Percentiles rank a stretch among this genome's conserved stretches.
These are phyloP conservation scores for Procambarus virginalis DNA, from an alignment of 1,140 invertebrate genomes.

Conservation along the genomic window DNA sequence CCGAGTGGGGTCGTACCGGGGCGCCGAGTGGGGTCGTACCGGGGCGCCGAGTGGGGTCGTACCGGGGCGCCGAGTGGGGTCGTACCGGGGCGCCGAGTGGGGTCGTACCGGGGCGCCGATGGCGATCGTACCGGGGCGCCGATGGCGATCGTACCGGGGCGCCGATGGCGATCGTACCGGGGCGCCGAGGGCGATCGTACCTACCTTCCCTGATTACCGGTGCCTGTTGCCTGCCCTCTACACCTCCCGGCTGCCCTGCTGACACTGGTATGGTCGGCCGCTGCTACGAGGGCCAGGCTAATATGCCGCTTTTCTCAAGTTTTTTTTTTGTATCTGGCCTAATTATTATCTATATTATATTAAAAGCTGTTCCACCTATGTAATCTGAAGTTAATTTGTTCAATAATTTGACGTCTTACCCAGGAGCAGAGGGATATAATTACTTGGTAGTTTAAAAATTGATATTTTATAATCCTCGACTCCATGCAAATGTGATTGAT, in stretches of 20 bases:
- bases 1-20: neutral
- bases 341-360: no score
- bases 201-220: neutral
- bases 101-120: neutral
- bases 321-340: no score
- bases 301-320: no score
- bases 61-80: neutral
- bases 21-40: neutral
- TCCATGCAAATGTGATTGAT: no score
- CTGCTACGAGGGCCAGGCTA: no score
- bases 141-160: neutral
- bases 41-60: neutral
- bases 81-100: no score
- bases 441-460: no score
- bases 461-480: no score
- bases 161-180: neutral
- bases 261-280: neutral
- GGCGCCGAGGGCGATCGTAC: neutral
- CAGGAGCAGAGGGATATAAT: no score
- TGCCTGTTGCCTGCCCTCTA: neutral
- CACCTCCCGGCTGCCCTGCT: neutral
- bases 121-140: neutral
- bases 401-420: no score
- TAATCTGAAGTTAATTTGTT: no score
- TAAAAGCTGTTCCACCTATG: no score